Evolutionary conservation across 2,113 vertebrate species (phyloP).

Genomic region (Solea senegalensis): DNA sequence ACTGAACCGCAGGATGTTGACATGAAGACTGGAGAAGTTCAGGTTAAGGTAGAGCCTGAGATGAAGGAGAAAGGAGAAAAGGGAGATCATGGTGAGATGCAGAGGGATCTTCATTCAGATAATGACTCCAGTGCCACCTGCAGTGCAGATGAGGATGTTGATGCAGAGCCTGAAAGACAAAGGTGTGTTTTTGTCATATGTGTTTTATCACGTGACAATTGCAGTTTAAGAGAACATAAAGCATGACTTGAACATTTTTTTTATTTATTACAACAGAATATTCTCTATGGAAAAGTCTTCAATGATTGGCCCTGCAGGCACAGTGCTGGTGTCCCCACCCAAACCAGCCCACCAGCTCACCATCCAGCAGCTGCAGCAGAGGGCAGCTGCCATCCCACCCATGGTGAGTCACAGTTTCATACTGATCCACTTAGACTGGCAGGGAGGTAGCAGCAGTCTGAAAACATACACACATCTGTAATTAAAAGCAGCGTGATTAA

Average conservation of each 20-base stretch:
- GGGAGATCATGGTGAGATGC: slow-evolving; percentile 70
- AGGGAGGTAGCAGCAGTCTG: slow-evolving; percentile 18
- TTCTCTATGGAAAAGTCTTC: slow-evolving; percentile 92
- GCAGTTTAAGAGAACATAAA: not conserved
- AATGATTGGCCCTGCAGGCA: slow-evolving; percentile 85
- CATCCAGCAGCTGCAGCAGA: slow-evolving; percentile 93
- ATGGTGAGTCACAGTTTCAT: slow-evolving; percentile 85
- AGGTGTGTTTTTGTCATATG: slow-evolving; percentile 72
- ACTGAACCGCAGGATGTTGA: slow-evolving; percentile 88
- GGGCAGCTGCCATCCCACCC: slow-evolving; percentile 93
- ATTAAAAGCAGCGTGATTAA: not conserved
- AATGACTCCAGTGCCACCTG: slow-evolving; percentile 98
- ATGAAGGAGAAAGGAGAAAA: slow-evolving; percentile 90
- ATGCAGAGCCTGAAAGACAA: slow-evolving; percentile 91
- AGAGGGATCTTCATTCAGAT: slow-evolving; percentile 86
- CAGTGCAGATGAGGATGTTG: slow-evolving; percentile 97
- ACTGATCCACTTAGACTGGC: slow-evolving; percentile 41
- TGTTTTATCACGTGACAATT: not conserved
- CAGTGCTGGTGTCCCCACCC: slow-evolving; percentile 88
- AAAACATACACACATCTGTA: slow-evolving; percentile 8
- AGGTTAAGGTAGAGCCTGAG: slow-evolving; percentile 90
- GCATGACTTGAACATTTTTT: slow-evolving; percentile 25
- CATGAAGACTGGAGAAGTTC: slow-evolving; percentile 83
- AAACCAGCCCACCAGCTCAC: slow-evolving; percentile 89
- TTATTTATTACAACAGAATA: slow-evolving; percentile 75